Percentiles rank a stretch among this genome's conserved stretches.
phyloP scores from a whole-genome alignment of 2,113 vertebrate species.

The Oceanodroma tethys region DNA sequence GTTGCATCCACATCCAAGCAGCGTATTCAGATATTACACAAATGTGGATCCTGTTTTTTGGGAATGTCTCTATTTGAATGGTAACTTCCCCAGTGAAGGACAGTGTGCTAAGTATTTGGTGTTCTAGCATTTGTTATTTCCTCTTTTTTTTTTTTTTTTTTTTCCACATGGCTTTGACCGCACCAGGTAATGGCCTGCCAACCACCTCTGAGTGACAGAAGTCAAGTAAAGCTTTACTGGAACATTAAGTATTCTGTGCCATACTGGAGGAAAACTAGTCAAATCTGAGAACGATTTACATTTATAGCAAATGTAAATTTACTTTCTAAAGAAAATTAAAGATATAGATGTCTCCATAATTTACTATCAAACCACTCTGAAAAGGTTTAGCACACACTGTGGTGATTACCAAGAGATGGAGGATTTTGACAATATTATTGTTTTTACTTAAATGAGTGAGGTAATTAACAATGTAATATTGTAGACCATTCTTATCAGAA shows the following conservation, averaged over 20 bases:
- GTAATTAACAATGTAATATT: background rate
- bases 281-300: background rate
- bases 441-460: background rate
- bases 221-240: background rate
- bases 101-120: background rate
- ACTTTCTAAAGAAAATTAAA: slow-evolving; percentile 17
- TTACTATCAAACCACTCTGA: background rate
- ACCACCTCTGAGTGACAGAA: background rate
- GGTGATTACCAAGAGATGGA: background rate
- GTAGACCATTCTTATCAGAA: background rate
- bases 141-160: background rate
- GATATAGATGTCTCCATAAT: background rate
- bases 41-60: background rate
- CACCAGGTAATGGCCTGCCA: background rate
- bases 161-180: background rate
- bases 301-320: slow-evolving; percentile 31
- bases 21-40: background rate
- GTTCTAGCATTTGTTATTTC: background rate
- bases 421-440: background rate
- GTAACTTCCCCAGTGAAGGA: background rate
- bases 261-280: background rate
- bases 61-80: background rate
- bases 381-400: background rate
- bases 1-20: background rate
- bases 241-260: background rate